Evolutionary conservation across 1,140 invertebrate species (phyloP).

Genomic region (Trichogramma pretiosum): DNA sequence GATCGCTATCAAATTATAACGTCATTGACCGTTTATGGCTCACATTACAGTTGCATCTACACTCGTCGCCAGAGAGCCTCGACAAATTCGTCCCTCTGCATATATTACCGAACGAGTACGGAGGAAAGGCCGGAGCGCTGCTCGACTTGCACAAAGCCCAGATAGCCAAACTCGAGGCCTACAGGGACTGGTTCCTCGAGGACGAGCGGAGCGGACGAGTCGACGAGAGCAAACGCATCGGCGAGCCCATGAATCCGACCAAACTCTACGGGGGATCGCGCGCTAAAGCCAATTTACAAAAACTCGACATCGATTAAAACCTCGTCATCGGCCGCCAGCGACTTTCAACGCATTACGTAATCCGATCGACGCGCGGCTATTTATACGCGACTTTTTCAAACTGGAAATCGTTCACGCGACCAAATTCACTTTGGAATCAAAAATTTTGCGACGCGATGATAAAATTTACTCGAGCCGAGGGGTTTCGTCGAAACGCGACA

Average conservation of each 20-base stretch:
- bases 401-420: too few relatives aligned
- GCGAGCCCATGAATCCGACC: constrained; percentile 53
- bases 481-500: too few relatives aligned
- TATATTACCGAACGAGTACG: constrained; percentile 49
- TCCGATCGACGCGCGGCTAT: too few relatives aligned
- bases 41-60: constrained; percentile 42
- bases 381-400: too few relatives aligned
- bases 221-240: constrained; percentile 52
- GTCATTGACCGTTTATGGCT: too few relatives aligned
- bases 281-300: constrained; percentile 62
- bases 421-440: too few relatives aligned
- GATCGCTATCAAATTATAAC: too few relatives aligned
- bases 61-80: constrained; percentile 34
- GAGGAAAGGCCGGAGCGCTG: constrained; percentile 41
- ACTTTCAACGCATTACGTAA: too few relatives aligned
- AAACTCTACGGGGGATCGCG: constrained; percentile 60
- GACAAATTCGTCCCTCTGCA: constrained; percentile 38
- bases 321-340: too few relatives aligned
- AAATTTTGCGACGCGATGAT: too few relatives aligned
- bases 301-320: constrained; percentile 60
- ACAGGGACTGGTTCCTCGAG: constrained; percentile 46
- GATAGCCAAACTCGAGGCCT: constrained; percentile 35
- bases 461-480: too few relatives aligned
- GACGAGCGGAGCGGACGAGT: constrained; percentile 51
- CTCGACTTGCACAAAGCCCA: constrained; percentile 24